These are phyloP conservation scores for Nematopogon swammerdamellus DNA, from an alignment of 2,888 invertebrate species.

Conservation along the genomic window DNA sequence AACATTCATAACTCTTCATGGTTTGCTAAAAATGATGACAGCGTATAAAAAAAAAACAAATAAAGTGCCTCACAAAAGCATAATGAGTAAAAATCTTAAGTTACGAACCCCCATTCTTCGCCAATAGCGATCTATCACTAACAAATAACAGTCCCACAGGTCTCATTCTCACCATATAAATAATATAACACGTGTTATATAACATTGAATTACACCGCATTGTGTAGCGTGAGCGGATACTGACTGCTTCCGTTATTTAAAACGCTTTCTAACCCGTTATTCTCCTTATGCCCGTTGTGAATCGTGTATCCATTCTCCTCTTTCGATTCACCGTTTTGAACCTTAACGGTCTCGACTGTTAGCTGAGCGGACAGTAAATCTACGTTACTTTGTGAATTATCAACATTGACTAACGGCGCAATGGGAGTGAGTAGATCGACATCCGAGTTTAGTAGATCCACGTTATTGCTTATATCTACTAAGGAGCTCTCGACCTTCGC, in stretches of 20 bases:
- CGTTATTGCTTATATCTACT: neutral
- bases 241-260: neutral
- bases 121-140: too few relatives aligned
- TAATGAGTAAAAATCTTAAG: too few relatives aligned
- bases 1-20: too few relatives aligned
- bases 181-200: too few relatives aligned
- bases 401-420: neutral
- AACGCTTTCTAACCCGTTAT: neutral
- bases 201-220: constrained; percentile 2
- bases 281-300: constrained; percentile 1
- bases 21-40: too few relatives aligned
- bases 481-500: neutral
- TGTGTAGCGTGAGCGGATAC: neutral
- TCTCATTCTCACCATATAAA: too few relatives aligned
- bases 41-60: too few relatives aligned
- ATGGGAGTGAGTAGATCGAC: neutral
- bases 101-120: too few relatives aligned
- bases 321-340: neutral
- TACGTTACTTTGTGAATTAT: neutral
- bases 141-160: too few relatives aligned
- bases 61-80: too few relatives aligned
- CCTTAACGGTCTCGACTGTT: neutral
- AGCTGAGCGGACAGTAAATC: neutral
- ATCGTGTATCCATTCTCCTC: neutral
- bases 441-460: neutral